Evolutionary conservation across 2,797 vertebrate genomes (phyloP).

Genomic region (Parotocinclus haroldoi): DNA sequence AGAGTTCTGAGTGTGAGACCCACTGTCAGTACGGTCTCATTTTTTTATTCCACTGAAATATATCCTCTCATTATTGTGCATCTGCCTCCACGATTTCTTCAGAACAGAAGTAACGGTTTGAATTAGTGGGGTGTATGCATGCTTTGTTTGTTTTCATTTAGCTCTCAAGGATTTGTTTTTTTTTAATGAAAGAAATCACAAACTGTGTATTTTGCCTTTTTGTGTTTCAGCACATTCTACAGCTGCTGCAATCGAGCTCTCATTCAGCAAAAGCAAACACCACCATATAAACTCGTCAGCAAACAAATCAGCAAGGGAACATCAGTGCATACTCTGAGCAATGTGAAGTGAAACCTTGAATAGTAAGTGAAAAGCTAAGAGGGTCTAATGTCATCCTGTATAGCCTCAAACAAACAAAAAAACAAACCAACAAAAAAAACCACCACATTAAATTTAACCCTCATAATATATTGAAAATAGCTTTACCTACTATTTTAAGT

Average conservation of each 20-base stretch:
- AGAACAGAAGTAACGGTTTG: conserved; percentile 6
- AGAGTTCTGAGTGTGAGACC: too few species aligned
- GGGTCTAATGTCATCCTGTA: not conserved
- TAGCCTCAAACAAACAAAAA: not conserved
- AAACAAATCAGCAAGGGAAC: conserved; percentile 33
- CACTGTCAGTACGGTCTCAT: not conserved
- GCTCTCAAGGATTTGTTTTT: conserved; percentile 25
- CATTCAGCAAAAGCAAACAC: conserved; percentile 33
- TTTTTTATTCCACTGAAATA: conserved; percentile 15
- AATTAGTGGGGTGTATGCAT: conserved; percentile 1
- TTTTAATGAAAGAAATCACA: conserved; percentile 23
- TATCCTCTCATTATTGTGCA: conserved; percentile 27
- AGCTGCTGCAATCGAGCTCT: conserved; percentile 19
- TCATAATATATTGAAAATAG: too few species aligned
- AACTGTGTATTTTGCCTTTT: conserved; percentile 14
- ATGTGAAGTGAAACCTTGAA: not conserved
- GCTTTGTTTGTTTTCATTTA: conserved; percentile 13
- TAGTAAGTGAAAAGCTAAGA: conserved; percentile 2
- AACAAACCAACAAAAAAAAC: too few species aligned
- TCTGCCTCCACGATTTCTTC: conserved; percentile 9
- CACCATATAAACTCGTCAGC: conserved; percentile 35
- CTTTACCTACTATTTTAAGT: too few species aligned
- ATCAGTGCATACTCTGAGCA: conserved; percentile 15
- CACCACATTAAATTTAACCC: too few species aligned
- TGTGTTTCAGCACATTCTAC: conserved; percentile 21